A percentile compares a stretch with the other conserved stretches of the same genome.
Evolutionary conservation across 2,888 invertebrate genomes (phyloP).

Genomic region (Phaedon cochleariae): DNA sequence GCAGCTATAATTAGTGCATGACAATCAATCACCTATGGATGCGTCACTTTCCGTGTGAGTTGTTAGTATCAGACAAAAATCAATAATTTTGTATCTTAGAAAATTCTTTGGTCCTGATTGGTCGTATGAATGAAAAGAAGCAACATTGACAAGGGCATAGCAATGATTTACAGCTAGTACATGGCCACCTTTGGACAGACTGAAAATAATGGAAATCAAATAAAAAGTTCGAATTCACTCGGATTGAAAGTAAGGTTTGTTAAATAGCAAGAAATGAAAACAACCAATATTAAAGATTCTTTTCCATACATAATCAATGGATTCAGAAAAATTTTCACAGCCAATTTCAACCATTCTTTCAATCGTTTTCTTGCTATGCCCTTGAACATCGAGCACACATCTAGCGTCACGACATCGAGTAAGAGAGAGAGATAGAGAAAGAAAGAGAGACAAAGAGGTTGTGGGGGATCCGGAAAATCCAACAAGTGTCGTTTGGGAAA

Average conservation of each 20-base stretch:
- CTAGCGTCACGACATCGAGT: conserved; percentile 60
- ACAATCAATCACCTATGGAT: neutral
- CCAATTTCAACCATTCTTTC: too few relatives aligned
- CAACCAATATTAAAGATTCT: too few relatives aligned
- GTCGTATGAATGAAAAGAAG: conserved; percentile 46
- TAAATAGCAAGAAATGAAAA: too few relatives aligned
- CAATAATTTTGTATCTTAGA: conserved; percentile 56
- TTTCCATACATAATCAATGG: too few relatives aligned
- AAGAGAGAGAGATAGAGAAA: conserved; percentile 7
- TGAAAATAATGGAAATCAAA: too few relatives aligned
- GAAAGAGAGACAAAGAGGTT: conserved; percentile 34
- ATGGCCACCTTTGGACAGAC: too few relatives aligned
- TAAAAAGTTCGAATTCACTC: too few relatives aligned
- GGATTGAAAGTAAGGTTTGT: too few relatives aligned
- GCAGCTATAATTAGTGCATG: neutral
- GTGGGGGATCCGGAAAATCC: conserved; percentile 41
- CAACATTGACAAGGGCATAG: too few relatives aligned
- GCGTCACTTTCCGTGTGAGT: neutral
- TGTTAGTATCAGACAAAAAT: conserved; percentile 20
- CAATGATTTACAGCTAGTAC: too few relatives aligned
- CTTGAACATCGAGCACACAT: conserved; percentile 60
- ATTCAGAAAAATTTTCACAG: too few relatives aligned
- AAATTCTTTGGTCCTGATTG: conserved; percentile 65
- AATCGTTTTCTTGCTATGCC: too few relatives aligned
- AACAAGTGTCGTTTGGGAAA: conserved; percentile 41